phyloP scores from a whole-genome alignment of 2,797 vertebrate species.

The Basileuterus tristriatus region DNA sequence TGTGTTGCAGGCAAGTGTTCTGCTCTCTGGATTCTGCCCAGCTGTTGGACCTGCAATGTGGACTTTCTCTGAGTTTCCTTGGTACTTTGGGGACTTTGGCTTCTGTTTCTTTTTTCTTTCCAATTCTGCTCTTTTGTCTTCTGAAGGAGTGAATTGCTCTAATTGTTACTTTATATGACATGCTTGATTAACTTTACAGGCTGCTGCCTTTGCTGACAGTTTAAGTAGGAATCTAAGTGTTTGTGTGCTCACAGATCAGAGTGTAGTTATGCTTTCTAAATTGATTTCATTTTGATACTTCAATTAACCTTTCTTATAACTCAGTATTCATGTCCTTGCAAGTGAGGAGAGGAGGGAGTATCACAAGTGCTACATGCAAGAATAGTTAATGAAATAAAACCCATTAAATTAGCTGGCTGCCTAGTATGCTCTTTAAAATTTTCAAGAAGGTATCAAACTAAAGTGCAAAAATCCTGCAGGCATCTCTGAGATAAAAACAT shows the following conservation, averaged over 20 bases:
- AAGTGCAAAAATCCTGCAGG: background rate
- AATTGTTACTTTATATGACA: background rate
- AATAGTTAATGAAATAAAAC: background rate
- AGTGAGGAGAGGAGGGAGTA: background rate
- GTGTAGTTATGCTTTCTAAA: background rate
- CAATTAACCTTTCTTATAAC: background rate
- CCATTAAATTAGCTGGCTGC: background rate
- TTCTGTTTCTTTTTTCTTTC: background rate
- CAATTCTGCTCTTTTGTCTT: background rate
- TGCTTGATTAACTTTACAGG: background rate
- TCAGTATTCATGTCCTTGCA: background rate
- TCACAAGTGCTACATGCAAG: background rate
- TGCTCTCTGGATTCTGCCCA: background rate
- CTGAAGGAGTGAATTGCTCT: background rate
- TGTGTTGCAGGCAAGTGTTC: rapidly evolving
- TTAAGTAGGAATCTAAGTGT: background rate
- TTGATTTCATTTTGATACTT: background rate
- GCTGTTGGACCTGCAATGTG: background rate
- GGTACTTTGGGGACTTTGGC: background rate
- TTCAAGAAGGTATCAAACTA: background rate
- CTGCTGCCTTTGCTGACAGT: background rate
- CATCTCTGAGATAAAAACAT: background rate
- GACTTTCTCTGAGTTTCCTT: background rate
- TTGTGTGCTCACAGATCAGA: background rate
- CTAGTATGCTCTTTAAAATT: background rate